Evolutionary conservation across 2,888 invertebrate species (phyloP).

Genomic region (Idaea biselata): DNA sequence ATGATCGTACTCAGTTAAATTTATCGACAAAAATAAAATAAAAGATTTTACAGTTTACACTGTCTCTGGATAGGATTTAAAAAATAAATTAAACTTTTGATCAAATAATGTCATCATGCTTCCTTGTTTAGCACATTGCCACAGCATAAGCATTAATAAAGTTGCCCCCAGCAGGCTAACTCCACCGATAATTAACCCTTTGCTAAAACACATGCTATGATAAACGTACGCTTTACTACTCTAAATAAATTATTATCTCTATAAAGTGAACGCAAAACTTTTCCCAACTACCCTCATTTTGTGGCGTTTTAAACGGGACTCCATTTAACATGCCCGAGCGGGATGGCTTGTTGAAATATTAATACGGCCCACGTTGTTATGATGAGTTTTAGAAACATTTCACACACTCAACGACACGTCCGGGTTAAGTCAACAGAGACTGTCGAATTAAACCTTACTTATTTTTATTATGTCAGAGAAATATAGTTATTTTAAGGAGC

Average conservation of each 20-base stretch:
- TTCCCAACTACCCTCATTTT: conserved; percentile 6
- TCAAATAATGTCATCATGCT: no score
- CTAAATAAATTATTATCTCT: not conserved
- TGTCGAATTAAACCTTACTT: not conserved
- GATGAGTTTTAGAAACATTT: conserved; percentile 4
- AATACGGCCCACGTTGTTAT: conserved; percentile 8
- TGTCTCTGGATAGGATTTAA: no score
- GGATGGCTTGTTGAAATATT: conserved; percentile 2
- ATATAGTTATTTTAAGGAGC: not conserved
- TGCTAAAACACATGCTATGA: not conserved
- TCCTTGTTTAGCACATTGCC: no score
- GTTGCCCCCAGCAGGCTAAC: no score
- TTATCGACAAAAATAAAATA: no score
- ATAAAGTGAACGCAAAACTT: conserved; percentile 4
- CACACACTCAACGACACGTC: not conserved
- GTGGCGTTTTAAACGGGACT: conserved; percentile 14
- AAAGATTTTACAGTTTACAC: no score
- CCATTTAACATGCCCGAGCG: conserved; percentile 12
- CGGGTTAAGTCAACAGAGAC: not conserved
- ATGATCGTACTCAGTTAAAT: no score
- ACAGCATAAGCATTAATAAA: no score
- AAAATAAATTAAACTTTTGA: no score
- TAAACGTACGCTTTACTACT: not conserved
- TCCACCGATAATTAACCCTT: not conserved
- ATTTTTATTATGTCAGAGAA: not conserved